A percentile compares a stretch with the other conserved stretches of the same genome.
phyloP scores from a whole-genome alignment of 2,113 vertebrate species.

The Catharus bicknelli region DNA sequence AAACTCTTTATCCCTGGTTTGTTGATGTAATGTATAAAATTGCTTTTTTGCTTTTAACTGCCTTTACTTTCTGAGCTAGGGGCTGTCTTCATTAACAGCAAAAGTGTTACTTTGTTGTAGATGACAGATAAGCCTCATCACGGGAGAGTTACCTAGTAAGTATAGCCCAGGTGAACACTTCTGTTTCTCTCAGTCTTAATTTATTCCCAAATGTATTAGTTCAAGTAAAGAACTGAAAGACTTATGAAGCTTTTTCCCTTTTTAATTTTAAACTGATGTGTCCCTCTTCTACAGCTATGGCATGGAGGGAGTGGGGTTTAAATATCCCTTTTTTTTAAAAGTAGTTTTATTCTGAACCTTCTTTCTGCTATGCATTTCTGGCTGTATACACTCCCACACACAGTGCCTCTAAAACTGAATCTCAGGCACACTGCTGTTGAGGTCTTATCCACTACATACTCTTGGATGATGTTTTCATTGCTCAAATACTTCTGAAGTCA shows the following conservation, averaged over 20 bases:
- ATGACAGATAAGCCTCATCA: conserved; percentile 91
- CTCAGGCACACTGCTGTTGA: not conserved
- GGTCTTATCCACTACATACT: not conserved
- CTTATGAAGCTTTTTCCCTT: conserved; percentile 9
- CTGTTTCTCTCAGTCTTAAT: conserved; percentile 81
- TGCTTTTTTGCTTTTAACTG: conserved; percentile 80
- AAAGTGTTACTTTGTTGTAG: conserved; percentile 95
- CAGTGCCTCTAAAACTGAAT: not conserved
- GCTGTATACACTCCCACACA: not conserved
- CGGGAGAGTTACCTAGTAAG: conserved; percentile 91
- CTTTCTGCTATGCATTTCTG: conserved; percentile 33
- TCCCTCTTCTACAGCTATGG: conserved; percentile 52
- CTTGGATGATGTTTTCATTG: not conserved
- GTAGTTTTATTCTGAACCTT: conserved; percentile 31
- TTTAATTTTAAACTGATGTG: conserved; percentile 57
- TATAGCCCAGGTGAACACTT: conserved; percentile 88
- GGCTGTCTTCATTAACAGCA: conserved; percentile 88
- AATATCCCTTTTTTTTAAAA: not conserved
- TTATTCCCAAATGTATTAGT: conserved; percentile 71
- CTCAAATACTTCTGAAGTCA: not conserved
- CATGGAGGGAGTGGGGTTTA: conserved; percentile 57
- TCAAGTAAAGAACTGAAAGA: conserved; percentile 64
- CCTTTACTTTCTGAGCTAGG: conserved; percentile 81
- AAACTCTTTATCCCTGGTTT: conserved; percentile 60
- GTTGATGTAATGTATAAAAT: conserved; percentile 70